A percentile compares a stretch with the other conserved stretches of the same genome.
phyloP scores from a whole-genome alignment of 2,113 vertebrate species.

The Dissostichus mawsoni region DNA sequence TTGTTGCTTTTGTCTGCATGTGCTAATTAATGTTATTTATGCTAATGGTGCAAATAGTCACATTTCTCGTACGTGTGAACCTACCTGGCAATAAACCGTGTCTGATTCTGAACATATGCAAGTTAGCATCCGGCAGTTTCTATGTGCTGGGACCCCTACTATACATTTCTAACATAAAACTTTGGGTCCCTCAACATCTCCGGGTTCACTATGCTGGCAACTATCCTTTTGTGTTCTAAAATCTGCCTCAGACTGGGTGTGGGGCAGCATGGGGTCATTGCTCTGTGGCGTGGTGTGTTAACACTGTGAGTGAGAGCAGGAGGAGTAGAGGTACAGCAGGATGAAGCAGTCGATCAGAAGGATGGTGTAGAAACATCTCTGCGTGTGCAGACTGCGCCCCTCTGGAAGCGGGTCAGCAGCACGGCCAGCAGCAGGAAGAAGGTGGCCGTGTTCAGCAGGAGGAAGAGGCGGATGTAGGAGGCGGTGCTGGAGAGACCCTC shows the following conservation, averaged over 20 bases:
- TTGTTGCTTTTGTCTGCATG: too few relatives aligned
- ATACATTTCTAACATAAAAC: too few relatives aligned
- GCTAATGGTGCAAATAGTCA: too few relatives aligned
- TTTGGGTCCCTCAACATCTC: too few relatives aligned
- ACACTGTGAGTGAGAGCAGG: slow-evolving; percentile 94
- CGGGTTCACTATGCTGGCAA: too few relatives aligned
- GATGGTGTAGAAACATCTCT: slow-evolving; percentile 93
- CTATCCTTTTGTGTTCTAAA: background rate
- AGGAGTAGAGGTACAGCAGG: slow-evolving; percentile 94
- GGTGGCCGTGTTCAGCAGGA: slow-evolving; percentile 94
- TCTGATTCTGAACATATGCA: too few relatives aligned
- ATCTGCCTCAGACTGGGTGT: slow-evolving; percentile 63
- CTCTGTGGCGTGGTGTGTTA: slow-evolving; percentile 64
- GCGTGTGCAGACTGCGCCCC: slow-evolving; percentile 89
- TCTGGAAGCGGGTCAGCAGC: slow-evolving; percentile 92
- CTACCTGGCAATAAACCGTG: too few relatives aligned
- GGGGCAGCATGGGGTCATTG: slow-evolving; percentile 29
- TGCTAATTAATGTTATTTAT: too few relatives aligned
- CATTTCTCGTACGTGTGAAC: too few relatives aligned
- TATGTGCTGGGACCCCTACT: too few relatives aligned
- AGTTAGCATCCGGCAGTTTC: too few relatives aligned
- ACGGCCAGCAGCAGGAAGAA: slow-evolving; percentile 94
- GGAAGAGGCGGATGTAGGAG: slow-evolving; percentile 93
- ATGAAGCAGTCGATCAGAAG: slow-evolving; percentile 93
- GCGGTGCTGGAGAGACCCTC: slow-evolving; percentile 82